Evolutionary conservation across 1,140 invertebrate species (phyloP).

Genomic region (Drosophila ananassae): DNA sequence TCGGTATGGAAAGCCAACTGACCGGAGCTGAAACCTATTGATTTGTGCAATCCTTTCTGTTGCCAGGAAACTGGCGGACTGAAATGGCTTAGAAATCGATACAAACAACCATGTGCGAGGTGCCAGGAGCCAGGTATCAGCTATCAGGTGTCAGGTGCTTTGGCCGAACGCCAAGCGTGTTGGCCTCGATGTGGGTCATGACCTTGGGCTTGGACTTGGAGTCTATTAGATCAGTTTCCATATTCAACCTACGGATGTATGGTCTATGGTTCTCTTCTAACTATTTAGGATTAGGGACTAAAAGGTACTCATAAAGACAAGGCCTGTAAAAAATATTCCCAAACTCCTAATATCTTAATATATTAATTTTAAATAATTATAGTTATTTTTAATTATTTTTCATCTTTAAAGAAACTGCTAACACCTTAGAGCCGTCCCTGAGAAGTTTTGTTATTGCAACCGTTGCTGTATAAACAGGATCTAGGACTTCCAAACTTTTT

Average conservation of each 20-base stretch:
- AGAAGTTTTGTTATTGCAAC: not conserved
- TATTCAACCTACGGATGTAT: not conserved
- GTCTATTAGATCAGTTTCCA: not conserved
- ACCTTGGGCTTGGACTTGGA: slow-evolving; percentile 13
- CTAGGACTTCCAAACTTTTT: not conserved
- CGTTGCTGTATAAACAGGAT: not conserved
- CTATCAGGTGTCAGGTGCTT: slow-evolving; percentile 11
- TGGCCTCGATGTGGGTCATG: slow-evolving; percentile 32
- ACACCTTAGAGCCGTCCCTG: not conserved
- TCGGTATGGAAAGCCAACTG: slow-evolving; percentile 53
- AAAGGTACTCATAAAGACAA: no score
- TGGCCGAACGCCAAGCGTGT: slow-evolving; percentile 22
- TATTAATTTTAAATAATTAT: no score
- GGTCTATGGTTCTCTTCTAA: no score
- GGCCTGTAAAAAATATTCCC: no score
- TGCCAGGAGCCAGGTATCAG: slow-evolving; percentile 1
- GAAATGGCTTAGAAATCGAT: slow-evolving; percentile 68
- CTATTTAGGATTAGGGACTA: no score
- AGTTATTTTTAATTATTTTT: no score
- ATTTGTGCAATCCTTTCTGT: slow-evolving; percentile 52
- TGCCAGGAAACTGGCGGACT: slow-evolving; percentile 57
- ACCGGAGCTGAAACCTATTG: slow-evolving; percentile 60
- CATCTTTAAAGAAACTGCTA: not conserved
- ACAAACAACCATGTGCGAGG: slow-evolving; percentile 48
- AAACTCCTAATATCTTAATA: no score